phyloP scores from a whole-genome alignment of 2,888 invertebrate genomes.

The Drosophila fulvimacula region DNA sequence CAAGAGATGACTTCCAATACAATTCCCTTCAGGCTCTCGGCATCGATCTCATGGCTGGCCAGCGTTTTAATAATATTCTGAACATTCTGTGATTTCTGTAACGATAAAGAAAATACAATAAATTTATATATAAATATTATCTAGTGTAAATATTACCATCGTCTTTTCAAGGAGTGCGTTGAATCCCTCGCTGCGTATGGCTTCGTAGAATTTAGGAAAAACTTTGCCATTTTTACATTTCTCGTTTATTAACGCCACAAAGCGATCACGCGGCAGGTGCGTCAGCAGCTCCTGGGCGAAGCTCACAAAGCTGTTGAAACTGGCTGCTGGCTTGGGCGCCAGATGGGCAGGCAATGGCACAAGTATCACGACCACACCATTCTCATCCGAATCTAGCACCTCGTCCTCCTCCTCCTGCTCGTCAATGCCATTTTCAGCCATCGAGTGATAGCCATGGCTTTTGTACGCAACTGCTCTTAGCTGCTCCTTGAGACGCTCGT shows the following conservation, averaged over 20 bases:
- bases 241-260: conserved; percentile 72
- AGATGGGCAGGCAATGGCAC: conserved; percentile 13
- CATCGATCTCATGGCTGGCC: conserved; percentile 66
- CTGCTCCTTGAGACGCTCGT: conserved; percentile 3
- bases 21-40: conserved; percentile 60
- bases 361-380: conserved; percentile 44
- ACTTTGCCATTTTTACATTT: conserved; percentile 60
- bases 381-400: not conserved
- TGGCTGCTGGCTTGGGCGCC: not conserved
- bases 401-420: conserved; percentile 31
- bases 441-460: conserved; percentile 12
- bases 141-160: conserved; percentile 58
- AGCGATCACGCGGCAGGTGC: conserved; percentile 72
- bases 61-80: conserved; percentile 59
- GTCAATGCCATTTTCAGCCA: not conserved
- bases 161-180: conserved; percentile 58
- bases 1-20: conserved; percentile 77
- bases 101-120: conserved; percentile 8
- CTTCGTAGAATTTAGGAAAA: conserved; percentile 76
- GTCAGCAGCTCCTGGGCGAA: conserved; percentile 71
- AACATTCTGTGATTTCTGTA: conserved; percentile 64
- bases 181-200: conserved; percentile 68
- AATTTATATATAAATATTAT: too few species aligned
- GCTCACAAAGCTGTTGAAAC: conserved; percentile 52
- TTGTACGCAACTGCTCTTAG: conserved; percentile 5